Conservation (phyloP, 2,797 vertebrate genomes). For the Remorina albescens region DNA sequence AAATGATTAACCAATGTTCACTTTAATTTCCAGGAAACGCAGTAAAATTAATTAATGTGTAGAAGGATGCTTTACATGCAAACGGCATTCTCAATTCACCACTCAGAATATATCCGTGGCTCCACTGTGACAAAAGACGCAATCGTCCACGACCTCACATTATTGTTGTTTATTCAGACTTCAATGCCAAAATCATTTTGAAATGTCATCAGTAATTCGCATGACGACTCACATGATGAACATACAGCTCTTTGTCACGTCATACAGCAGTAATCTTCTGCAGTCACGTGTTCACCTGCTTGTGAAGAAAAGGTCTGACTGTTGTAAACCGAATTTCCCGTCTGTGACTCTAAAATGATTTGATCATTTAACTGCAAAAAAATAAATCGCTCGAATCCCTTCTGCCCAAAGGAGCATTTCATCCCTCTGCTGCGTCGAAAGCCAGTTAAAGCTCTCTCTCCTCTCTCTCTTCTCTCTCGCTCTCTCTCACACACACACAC, state of each 20-base stretch:
- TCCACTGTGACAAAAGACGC: no score
- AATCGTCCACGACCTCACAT: no score
- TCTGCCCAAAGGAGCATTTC: conserved; percentile 2
- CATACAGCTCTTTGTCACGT: not conserved
- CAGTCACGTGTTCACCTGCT: not conserved
- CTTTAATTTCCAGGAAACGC: not conserved
- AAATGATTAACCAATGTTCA: not conserved
- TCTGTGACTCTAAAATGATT: not conserved
- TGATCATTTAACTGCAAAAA: not conserved
- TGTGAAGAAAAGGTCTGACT: not conserved
- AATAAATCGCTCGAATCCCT: not conserved
- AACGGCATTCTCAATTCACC: no score
- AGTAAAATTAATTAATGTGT: not conserved
- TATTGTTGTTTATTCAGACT: no score
- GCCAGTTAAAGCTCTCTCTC: not conserved
- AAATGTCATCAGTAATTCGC: not conserved
- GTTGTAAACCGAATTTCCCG: not conserved
- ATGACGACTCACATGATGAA: no score
- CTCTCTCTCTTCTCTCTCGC: no score
- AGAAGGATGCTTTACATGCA: not conserved
- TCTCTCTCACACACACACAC: no score
- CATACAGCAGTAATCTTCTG: not conserved
- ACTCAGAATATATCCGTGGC: no score
- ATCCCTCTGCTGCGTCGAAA: conserved; percentile 2
- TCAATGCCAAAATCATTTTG: not conserved